Evolutionary conservation across 2,113 vertebrate genomes (phyloP).

Genomic region (Hyperoodon ampullatus): DNA sequence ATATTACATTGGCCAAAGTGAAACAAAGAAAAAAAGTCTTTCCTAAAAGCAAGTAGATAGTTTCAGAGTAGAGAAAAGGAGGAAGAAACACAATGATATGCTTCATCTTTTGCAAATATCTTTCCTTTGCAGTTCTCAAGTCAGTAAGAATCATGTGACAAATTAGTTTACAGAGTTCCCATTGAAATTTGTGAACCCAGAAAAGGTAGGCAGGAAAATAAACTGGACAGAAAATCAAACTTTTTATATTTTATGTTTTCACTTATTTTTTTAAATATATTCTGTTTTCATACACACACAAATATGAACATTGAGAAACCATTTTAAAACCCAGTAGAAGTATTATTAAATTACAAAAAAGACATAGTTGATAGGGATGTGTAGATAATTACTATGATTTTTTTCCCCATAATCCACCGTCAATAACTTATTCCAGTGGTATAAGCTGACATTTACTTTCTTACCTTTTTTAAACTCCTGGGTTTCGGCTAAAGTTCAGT

Average conservation of each 20-base stretch:
- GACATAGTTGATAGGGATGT: conserved; percentile 62
- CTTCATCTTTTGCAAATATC: not conserved
- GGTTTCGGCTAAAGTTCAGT: conserved; percentile 73
- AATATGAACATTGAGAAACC: conserved; percentile 47
- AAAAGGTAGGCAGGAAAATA: conserved; percentile 52
- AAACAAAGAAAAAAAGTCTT: not conserved
- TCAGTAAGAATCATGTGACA: not conserved
- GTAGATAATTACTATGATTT: conserved; percentile 69
- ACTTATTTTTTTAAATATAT: conserved; percentile 49
- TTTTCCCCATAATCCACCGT: conserved; percentile 64
- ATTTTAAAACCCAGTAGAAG: conserved; percentile 40
- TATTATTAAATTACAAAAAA: conserved; percentile 64
- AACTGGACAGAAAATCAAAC: conserved; percentile 33
- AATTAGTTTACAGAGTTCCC: not conserved
- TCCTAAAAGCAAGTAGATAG: not conserved
- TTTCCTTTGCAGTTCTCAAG: not conserved
- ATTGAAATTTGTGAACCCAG: conserved; percentile 17
- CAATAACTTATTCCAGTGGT: conserved; percentile 74
- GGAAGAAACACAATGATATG: not conserved
- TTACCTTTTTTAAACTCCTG: conserved; percentile 79
- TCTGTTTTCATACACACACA: conserved; percentile 40
- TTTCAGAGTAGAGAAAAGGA: not conserved
- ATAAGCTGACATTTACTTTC: conserved; percentile 79
- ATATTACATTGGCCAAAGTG: not conserved
- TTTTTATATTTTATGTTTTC: conserved; percentile 59